A percentile compares a stretch with the other conserved stretches of the same genome.
These are phyloP conservation scores for Harpegnathos saltator DNA, from an alignment of 1,140 invertebrate species.

Conservation along the genomic window DNA sequence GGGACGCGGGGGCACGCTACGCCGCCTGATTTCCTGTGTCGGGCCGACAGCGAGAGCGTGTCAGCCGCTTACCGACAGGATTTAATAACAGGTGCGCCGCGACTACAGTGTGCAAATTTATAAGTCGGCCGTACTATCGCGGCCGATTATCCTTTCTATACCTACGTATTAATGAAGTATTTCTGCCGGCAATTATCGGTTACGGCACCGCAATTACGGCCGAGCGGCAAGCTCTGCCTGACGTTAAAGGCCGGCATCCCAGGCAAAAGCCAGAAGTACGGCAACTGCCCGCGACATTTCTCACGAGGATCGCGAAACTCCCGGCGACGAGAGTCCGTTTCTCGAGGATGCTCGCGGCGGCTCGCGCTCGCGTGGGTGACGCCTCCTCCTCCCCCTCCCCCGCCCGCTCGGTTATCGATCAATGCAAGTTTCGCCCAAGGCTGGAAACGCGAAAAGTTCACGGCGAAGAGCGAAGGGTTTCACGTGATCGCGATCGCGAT, in stretches of 20 bases:
- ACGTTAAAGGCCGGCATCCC: conserved; percentile 51
- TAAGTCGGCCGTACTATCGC: conserved; percentile 60
- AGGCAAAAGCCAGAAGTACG: conserved; percentile 39
- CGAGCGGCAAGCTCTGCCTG: conserved; percentile 50
- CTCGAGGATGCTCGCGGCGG: not conserved
- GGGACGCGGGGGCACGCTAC: conserved; percentile 26
- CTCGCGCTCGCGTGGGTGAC: too few relatives aligned
- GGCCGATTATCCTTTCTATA: conserved; percentile 62
- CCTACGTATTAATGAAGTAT: conserved; percentile 63
- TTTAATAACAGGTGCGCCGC: conserved; percentile 61
- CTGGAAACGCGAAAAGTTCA: too few relatives aligned
- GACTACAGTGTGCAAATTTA: conserved; percentile 62
- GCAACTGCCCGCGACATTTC: conserved; percentile 54
- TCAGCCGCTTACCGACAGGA: conserved; percentile 61
- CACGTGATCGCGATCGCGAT: too few relatives aligned
- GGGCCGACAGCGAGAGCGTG: conserved; percentile 55
- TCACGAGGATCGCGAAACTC: conserved; percentile 37
- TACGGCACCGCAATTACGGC: conserved; percentile 56
- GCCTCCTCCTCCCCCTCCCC: too few relatives aligned
- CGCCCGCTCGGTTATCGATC: too few relatives aligned
- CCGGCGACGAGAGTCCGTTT: not conserved
- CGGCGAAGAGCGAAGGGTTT: too few relatives aligned
- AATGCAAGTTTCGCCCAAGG: too few relatives aligned
- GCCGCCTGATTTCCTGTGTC: conserved; percentile 57
- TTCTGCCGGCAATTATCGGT: conserved; percentile 63